Evolutionary conservation across 2,888 invertebrate species (phyloP), one percentile per base, ranked within the genome.

Genomic region (Druceiella hillmani): DNA sequence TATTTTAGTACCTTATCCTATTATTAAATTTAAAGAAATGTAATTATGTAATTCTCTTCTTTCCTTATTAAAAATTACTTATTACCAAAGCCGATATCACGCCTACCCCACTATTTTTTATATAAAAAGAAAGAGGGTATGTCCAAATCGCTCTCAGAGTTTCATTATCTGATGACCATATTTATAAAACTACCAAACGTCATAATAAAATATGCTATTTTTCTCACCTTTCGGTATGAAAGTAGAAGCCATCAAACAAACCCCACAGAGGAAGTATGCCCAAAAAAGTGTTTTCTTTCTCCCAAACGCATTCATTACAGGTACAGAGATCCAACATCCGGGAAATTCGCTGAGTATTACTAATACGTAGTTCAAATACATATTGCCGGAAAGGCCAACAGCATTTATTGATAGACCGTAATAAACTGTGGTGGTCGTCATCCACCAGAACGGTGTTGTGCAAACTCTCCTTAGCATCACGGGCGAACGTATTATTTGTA

Each of bases 361-460:
- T 31, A 74, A 51, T 9, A 80, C 75, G 51, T 83, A 83, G 55
- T 82, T 83, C 5, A 78, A 50, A 53, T 82, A 82, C 50, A 75
- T 76, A 54, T 82, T 74, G 3, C 81, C 81, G 26, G 73, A 67
- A 25, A 83, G 57, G 1, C 75, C 63, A 1, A 80, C 79, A 0
- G 82, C 75, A 55, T 79, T 81, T 25, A 83, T 56, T 2, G 79
- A 79, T 15, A 83, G 56, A 0, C 83, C 83, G 49, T 80, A 83
- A 54, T 79, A 83, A 5, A 82, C 74, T 43, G 82, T 73, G 1
- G 78, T 75, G 49, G 77, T 79, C 1, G 80, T 75, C 14, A 80
- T 70, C 81, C 81, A 81, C 53, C 79, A 79, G 45, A 79, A 66
- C 17, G 75, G 76, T 40, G 79, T 78, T 40, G 71, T 74, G 3